Percentiles rank a stretch among this genome's conserved stretches.
phyloP scores from a whole-genome alignment of 2,797 vertebrate species.

The Otolemur crassicaudatus region DNA sequence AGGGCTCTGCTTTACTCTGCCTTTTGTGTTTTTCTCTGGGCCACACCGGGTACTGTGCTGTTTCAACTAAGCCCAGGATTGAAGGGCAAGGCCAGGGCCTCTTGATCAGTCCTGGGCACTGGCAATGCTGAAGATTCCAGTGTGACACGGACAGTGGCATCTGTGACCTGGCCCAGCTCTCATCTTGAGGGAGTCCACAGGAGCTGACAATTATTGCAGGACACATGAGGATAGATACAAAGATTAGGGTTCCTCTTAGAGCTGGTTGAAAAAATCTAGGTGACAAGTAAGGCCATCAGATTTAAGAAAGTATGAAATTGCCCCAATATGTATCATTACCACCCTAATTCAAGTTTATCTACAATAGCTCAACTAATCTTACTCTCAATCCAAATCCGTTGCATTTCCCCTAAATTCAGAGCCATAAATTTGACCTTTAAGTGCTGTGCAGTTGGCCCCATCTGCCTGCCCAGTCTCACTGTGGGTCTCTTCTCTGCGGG shows the following conservation, averaged over 20 bases:
- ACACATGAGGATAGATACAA: background rate
- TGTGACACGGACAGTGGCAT: rapidly evolving
- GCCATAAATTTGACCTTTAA: background rate
- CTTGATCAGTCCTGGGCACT: background rate
- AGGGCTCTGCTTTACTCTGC: background rate
- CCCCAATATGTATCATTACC: background rate
- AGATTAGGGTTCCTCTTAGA: background rate
- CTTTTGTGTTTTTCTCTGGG: background rate
- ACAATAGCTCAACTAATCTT: background rate
- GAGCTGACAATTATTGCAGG: background rate
- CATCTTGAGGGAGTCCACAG: background rate
- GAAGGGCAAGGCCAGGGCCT: background rate
- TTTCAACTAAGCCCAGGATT: background rate
- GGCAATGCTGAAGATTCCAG: background rate
- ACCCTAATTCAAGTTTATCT: background rate
- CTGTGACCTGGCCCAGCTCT: background rate
- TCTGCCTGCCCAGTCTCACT: background rate
- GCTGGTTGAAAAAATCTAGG: background rate
- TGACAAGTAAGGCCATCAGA: background rate
- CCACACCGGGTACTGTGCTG: background rate
- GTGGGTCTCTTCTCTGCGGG: background rate
- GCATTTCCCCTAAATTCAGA: background rate
- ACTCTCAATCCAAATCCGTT: background rate
- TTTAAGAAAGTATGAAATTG: background rate
- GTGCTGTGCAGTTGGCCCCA: rapidly evolving